A percentile compares a stretch with the other conserved stretches of the same genome.
These are phyloP conservation scores for Nephrotoma appendiculata DNA, from an alignment of 2,888 invertebrate genomes.

Conservation along the genomic window DNA sequence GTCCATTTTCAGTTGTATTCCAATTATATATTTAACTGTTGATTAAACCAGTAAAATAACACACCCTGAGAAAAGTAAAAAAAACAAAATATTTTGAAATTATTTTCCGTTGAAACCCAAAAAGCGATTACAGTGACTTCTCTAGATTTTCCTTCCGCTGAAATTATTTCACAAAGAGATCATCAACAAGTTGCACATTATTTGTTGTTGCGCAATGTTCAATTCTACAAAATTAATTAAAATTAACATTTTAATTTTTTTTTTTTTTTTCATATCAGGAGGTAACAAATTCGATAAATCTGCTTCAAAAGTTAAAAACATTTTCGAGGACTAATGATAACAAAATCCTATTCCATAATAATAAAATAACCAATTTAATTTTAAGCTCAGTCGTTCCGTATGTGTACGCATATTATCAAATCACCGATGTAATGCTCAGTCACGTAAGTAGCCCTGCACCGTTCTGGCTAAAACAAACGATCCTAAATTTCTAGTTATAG, in stretches of 20 bases:
- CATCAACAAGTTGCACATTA: too few species aligned
- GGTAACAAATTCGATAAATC: slow-evolving; percentile 31
- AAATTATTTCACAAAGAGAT: too few species aligned
- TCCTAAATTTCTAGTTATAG: slow-evolving; percentile 11
- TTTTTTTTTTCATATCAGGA: slow-evolving; percentile 26
- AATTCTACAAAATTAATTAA: neutral
- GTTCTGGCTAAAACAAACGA: neutral
- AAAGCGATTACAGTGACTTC: too few species aligned
- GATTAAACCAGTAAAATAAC: too few species aligned
- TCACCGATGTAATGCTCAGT: slow-evolving; percentile 34
- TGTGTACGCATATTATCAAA: slow-evolving; percentile 43
- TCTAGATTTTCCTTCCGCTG: too few species aligned
- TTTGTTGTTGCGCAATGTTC: too few species aligned
- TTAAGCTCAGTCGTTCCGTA: slow-evolving; percentile 47
- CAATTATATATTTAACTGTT: too few species aligned
- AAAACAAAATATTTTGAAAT: too few species aligned
- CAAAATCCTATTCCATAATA: slow-evolving; percentile 14
- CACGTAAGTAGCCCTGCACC: slow-evolving; percentile 31
- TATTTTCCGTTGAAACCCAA: too few species aligned
- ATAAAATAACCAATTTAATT: slow-evolving; percentile 36
- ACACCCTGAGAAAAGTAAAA: too few species aligned
- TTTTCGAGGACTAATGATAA: slow-evolving; percentile 18
- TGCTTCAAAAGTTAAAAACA: slow-evolving; percentile 23
- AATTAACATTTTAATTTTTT: slow-evolving; percentile 8
- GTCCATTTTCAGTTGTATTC: too few species aligned